Base-by-base conservation (phyloP, 2,113 vertebrate genomes). In the Phylloscopus whistleri region DNA sequence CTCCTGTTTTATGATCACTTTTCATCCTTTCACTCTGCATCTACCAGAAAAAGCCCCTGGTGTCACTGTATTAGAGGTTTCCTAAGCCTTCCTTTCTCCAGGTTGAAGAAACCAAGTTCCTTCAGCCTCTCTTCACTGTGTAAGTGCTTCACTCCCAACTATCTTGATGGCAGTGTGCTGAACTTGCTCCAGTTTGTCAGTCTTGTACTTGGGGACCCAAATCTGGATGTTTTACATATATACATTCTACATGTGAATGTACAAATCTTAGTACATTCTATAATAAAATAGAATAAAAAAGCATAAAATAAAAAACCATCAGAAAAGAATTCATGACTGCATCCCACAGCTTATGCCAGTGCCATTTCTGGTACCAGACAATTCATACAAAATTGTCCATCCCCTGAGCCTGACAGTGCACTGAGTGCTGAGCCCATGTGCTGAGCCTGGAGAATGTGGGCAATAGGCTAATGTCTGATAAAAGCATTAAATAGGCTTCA, bases 241-340 rank as follows among this genome's bases (percentile, higher is more conserved):
- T 51, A 41, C n/a, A 35, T 81, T 77, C 41, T 51, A 78, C 27
- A 39, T 31, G 13, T 26, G 46, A 82, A 48, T 12, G 31, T 67
- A 16, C 44, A 64, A 48, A 52, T 82, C 13, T 73, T 63, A 16
- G 3, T 41, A 41, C 41, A 41, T 41, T 41, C 41, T 41, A 41
- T 41, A 41, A 41, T 41, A 41, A 41, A 41, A 41, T 41, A 41
- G 41, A 41, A 41, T 41, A 53, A 48, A 89, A 17, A 72, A n/a
- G 20, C 19, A 41, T 41, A 22, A 33, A 68, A 11, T 5, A 16
- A 64, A 87, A 51, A 19, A 16, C 3, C 0, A 0, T 30, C 18
- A 52, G 15, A 59, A 84, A 30, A 18, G 11, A 41, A 37, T 43
- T 76, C 10, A 6, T 56, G 11, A 13, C 39, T n/a, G 49, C 58